Conservation (phyloP, 2,888 invertebrate genomes). For the Megastigmus dorsalis region DNA sequence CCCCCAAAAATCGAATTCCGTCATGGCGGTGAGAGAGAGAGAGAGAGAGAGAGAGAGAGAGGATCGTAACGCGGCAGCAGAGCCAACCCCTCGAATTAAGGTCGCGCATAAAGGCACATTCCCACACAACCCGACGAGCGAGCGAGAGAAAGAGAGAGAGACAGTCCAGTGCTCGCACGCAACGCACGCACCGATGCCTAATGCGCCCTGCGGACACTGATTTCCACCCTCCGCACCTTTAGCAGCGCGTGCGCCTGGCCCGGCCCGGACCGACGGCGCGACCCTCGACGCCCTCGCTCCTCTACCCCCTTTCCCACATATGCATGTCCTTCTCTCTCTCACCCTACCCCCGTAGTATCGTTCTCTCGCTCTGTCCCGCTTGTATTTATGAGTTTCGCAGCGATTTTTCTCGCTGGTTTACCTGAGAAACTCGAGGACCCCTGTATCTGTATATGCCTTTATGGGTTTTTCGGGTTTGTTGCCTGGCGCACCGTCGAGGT, state of each 20-base stretch:
- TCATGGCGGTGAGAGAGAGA: conserved; percentile 15
- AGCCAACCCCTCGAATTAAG: conserved; percentile 65
- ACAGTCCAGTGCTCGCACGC: conserved; percentile 57
- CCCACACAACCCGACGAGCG: too few species aligned
- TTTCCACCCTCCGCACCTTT: conserved; percentile 68
- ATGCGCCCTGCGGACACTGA: conserved; percentile 70
- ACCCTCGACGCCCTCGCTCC: conserved; percentile 57
- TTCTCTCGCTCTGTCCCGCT: not conserved
- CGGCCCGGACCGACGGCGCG: not conserved
- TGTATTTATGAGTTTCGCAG: not conserved
- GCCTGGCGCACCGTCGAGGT: not conserved
- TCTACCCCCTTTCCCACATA: conserved; percentile 31
- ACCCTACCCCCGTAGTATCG: not conserved
- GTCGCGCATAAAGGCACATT: conserved; percentile 65
- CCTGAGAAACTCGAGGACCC: conserved; percentile 4
- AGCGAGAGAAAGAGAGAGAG: too few species aligned
- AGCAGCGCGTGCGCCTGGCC: conserved; percentile 49
- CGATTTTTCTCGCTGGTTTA: conserved; percentile 26
- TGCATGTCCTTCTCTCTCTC: not conserved
- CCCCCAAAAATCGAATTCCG: conserved; percentile 44
- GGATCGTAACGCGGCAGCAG: too few species aligned
- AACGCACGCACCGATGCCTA: conserved; percentile 70
- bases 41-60: conserved; percentile 1
- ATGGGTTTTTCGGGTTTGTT: too few species aligned
- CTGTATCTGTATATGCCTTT: too few species aligned